Base-by-base conservation (phyloP, 2,888 invertebrate genomes). In the Biston betularia region DNA sequence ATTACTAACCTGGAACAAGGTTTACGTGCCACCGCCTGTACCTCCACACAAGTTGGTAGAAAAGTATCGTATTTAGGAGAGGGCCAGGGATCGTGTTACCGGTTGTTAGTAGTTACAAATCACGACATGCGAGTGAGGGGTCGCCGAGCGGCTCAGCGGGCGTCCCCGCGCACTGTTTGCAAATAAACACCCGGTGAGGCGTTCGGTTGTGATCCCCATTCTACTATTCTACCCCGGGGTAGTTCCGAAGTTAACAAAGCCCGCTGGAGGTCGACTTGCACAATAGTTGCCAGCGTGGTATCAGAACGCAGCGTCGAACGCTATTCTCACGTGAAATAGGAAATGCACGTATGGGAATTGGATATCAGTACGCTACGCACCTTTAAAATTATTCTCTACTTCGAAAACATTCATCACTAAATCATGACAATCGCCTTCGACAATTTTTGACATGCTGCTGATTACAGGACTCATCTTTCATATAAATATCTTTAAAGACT, bases 131-230 rank as follows among this genome's bases (percentile, higher is more conserved):
- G 78, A 73, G 71, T 72, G 75, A 62, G 62, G 79, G 75, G 79
- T 74, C 75, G 38, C 9, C 24, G 1, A 24, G 79, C 67, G 60
- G 75, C 80, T 66, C 88, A 78, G 84, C 88, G 85, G 92, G 92
- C 76, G 88, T 87, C 79, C 85, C 77, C 80, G 82, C 78, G 77
- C 82, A 83, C 80, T 92, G 92, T 93, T 92, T 93, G 92, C 93
- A 93, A 93, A 93, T 92, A 93, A 90, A 91, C 93, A 93, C 87
- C 90, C 89, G 92, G 89, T 89, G 76, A 79, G 81, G 74, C 69
- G 50, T 59, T 54, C 63, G 50, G 59, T 57, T 48, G 57, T 63
- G 59, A 57, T 46, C 60, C 49, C 33, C n/a, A 50, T 50, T 48
- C 9, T 48, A 48, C 24, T 48, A 9, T 34, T 35, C 34, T 50